These are phyloP conservation scores for Gallinago media DNA, from an alignment of 2,113 vertebrate genomes.

Conservation along the genomic window DNA sequence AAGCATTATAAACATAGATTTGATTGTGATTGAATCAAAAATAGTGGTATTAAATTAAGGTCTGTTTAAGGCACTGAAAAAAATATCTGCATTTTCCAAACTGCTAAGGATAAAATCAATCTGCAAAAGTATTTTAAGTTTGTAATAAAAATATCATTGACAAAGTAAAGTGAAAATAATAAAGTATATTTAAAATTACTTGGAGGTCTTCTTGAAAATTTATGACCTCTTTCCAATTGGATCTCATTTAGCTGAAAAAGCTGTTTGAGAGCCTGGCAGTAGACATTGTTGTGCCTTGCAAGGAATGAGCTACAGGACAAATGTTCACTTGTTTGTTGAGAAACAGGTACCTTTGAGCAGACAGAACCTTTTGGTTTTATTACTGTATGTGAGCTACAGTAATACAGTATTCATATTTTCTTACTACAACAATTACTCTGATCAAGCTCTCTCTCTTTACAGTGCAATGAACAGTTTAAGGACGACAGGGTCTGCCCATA, in stretches of 20 bases:
- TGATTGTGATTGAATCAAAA: slow-evolving; percentile 67
- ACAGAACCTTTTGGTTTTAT: not conserved
- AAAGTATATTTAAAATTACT: slow-evolving; percentile 54
- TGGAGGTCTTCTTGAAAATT: slow-evolving; percentile 51
- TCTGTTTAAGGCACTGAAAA: slow-evolving; percentile 40
- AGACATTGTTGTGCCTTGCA: not conserved
- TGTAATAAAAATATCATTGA: slow-evolving; percentile 59
- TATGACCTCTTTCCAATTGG: slow-evolving; percentile 8
- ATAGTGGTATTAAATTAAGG: slow-evolving; percentile 59
- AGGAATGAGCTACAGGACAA: not conserved
- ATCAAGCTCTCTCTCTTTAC: not conserved
- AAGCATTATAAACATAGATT: slow-evolving; percentile 65
- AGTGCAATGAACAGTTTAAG: not conserved
- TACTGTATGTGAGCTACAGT: not conserved
- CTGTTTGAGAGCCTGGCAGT: not conserved
- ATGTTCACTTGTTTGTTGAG: not conserved
- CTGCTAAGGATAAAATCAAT: slow-evolving; percentile 46
- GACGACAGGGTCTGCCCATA: not conserved
- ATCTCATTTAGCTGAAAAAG: slow-evolving; percentile 47
- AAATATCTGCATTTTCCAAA: not conserved
- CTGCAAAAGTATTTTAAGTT: slow-evolving; percentile 56
- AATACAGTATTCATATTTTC: not conserved
- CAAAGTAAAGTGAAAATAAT: slow-evolving; percentile 60
- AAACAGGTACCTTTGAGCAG: not conserved
- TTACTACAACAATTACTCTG: not conserved